Evolutionary conservation across 2,797 vertebrate genomes (phyloP).

Genomic region (Tolypeutes matacus): DNA sequence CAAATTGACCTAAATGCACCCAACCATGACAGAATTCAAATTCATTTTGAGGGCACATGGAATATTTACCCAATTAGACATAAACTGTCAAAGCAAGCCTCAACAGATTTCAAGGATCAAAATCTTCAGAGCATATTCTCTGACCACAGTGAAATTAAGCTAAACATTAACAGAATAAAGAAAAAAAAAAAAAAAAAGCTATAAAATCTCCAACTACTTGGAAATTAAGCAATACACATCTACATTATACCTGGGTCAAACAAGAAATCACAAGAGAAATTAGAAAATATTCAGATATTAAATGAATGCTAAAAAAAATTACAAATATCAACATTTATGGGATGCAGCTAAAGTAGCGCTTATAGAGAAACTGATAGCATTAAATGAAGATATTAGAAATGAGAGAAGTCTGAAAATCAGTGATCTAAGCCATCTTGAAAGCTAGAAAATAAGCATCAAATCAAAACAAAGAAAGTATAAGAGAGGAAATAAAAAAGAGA

Average conservation of each 20-base stretch:
- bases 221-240: too few species aligned
- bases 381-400: not conserved
- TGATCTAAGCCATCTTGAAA: conserved; percentile 4
- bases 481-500: not conserved
- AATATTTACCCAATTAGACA: not conserved
- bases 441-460: not conserved
- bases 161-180: too few species aligned
- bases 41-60: not conserved
- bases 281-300: not conserved
- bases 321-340: not conserved
- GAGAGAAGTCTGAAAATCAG: conserved; percentile 2
- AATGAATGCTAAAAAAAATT: not conserved
- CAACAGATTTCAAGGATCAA: not conserved
- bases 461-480: not conserved
- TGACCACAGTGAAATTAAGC: too few species aligned
- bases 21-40: not conserved
- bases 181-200: too few species aligned
- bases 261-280: too few species aligned
- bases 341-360: not conserved
- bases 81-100: not conserved
- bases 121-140: conserved; percentile 2
- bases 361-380: not conserved
- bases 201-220: too few species aligned
- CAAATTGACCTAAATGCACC: not conserved
- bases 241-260: too few species aligned